These are phyloP conservation scores for Euzophera pinguis DNA, from an alignment of 2,888 invertebrate species.

Conservation along the genomic window DNA sequence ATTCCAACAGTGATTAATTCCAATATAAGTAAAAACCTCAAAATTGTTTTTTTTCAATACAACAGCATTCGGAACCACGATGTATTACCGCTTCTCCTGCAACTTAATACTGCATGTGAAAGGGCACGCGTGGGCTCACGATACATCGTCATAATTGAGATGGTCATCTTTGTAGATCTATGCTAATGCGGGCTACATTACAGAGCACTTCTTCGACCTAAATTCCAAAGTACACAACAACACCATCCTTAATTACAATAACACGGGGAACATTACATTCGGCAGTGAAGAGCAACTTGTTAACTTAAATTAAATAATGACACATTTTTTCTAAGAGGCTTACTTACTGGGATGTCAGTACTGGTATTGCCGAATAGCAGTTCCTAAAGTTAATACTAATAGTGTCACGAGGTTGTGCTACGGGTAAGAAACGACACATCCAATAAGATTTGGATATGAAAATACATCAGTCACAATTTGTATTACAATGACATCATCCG, in stretches of 20 bases:
- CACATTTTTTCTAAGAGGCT: not conserved
- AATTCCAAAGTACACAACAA: conserved; percentile 18
- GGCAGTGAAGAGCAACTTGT: not conserved
- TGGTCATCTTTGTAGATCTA: conserved; percentile 44
- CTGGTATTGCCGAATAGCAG: no score
- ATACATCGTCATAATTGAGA: conserved; percentile 53
- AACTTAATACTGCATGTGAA: conserved; percentile 30
- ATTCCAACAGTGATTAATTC: no score
- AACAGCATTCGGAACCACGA: no score
- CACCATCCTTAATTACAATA: conserved; percentile 18
- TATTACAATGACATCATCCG: no score
- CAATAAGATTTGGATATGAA: no score
- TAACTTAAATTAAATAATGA: not conserved
- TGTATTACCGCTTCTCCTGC: conserved; percentile 8
- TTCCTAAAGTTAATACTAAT: no score
- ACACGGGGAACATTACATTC: not conserved
- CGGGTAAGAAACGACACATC: no score
- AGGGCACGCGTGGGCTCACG: conserved; percentile 39
- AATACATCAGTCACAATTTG: no score
- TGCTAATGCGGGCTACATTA: conserved; percentile 43
- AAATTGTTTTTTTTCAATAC: no score
- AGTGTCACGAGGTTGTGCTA: no score
- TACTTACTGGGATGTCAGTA: no score
- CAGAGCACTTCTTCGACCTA: conserved; percentile 22
- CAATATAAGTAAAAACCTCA: no score